Conservation (phyloP, 2,888 invertebrate species). For the Ormyrus rosae region DNA sequence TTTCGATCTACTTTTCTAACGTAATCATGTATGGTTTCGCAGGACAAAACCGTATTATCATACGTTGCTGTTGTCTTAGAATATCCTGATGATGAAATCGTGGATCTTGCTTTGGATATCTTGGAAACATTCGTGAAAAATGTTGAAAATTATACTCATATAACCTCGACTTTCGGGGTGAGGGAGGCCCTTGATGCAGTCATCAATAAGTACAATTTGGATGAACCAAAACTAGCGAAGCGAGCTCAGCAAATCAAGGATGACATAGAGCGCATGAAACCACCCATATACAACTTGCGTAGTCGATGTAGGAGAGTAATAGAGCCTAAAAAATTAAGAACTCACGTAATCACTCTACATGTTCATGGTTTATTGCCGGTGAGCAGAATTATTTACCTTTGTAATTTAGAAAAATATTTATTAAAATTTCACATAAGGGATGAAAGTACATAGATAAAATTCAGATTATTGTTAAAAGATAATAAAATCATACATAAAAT, state of each 20-base stretch:
- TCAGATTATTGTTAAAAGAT: too few species aligned
- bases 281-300: constrained; percentile 73
- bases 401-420: not conserved
- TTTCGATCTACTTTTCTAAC: not conserved
- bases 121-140: constrained; percentile 72
- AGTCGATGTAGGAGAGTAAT: constrained; percentile 73
- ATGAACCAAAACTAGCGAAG: constrained; percentile 69
- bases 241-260: constrained; percentile 71
- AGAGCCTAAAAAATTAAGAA: constrained; percentile 72
- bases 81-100: constrained; percentile 69
- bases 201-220: constrained; percentile 69
- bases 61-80: constrained; percentile 73
- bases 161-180: constrained; percentile 74
- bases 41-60: constrained; percentile 74
- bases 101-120: constrained; percentile 69
- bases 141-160: constrained; percentile 73
- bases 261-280: constrained; percentile 74
- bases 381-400: constrained; percentile 41
- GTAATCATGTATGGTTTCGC: constrained; percentile 42
- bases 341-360: constrained; percentile 72
- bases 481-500: not conserved
- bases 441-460: not conserved
- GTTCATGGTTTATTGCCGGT: constrained; percentile 72
- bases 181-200: constrained; percentile 72
- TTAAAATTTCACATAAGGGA: not conserved